phyloP scores from a whole-genome alignment of 2,797 vertebrate genomes.

The Gymnoscopelus braueri region DNA sequence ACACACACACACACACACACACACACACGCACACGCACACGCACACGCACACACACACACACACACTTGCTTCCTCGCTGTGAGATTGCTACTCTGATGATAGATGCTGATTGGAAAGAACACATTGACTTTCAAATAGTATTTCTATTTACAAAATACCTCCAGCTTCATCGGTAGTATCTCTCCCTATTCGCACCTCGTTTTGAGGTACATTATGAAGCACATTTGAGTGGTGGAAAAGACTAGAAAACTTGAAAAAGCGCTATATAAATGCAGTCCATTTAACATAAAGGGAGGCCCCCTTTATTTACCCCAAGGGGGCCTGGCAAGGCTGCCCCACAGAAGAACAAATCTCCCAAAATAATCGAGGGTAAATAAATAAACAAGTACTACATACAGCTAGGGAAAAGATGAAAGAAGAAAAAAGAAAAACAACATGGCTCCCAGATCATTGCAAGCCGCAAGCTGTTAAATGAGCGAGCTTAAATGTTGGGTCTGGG shows the following conservation, averaged over 20 bases:
- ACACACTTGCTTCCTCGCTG: conserved; percentile 46
- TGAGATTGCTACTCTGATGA: conserved; percentile 63
- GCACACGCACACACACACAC: conserved; percentile 6
- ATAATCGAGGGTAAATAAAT: no score
- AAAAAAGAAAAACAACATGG: conserved; percentile 15
- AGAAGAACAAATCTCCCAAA: no score
- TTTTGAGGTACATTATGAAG: no score
- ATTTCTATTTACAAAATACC: conserved; percentile 46
- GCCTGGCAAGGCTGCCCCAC: no score
- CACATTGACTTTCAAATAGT: conserved; percentile 68
- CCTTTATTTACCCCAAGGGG: no score
- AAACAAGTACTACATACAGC: no score
- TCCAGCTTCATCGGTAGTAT: not conserved
- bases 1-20: not conserved
- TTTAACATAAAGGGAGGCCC: no score
- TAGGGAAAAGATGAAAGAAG: not conserved
- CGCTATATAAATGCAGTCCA: no score
- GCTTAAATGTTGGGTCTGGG: conserved; percentile 59
- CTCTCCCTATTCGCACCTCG: conserved; percentile 1
- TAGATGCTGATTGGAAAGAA: conserved; percentile 52
- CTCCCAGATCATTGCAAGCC: conserved; percentile 44
- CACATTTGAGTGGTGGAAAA: no score
- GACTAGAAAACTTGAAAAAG: no score
- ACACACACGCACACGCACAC: not conserved
- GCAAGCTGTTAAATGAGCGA: conserved; percentile 60